Percentiles rank a stretch among this genome's conserved stretches.
Evolutionary conservation across 2,888 invertebrate genomes (phyloP).

Genomic region (Antheraea yamamai): DNA sequence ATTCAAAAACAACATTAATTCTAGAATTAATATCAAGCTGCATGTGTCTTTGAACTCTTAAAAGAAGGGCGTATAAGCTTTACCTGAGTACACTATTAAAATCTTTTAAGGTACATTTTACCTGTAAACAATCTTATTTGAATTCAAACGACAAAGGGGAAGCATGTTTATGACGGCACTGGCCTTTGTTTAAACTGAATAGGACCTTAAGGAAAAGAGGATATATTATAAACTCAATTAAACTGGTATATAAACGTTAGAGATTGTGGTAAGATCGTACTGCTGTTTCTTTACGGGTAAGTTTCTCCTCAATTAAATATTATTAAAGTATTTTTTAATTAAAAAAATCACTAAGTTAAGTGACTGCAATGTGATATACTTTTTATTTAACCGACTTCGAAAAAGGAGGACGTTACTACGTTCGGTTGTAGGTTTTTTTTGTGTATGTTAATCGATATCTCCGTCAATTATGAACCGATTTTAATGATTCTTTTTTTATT

Average conservation of each 20-base stretch:
- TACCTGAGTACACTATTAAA: not conserved
- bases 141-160: conserved; percentile 27
- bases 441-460: too few relatives aligned
- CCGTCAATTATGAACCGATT: too few relatives aligned
- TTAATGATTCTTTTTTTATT: too few relatives aligned
- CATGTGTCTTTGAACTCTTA: not conserved
- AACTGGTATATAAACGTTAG: conserved; percentile 2
- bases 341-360: not conserved
- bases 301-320: not conserved
- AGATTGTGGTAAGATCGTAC: not conserved
- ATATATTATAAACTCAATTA: not conserved
- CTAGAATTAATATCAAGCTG: not conserved
- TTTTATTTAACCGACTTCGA: too few relatives aligned
- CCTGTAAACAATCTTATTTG: conserved; percentile 22
- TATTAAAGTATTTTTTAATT: not conserved
- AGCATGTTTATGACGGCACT: conserved; percentile 21
- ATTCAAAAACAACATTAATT: not conserved
- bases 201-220: conserved; percentile 14
- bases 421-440: too few relatives aligned
- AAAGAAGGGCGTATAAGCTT: not conserved
- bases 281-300: not conserved
- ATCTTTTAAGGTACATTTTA: conserved; percentile 11
- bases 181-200: conserved; percentile 23
- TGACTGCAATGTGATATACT: too few relatives aligned
- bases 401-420: too few relatives aligned